These are phyloP conservation scores for Cyphomyrmex costatus DNA, from an alignment of 1,140 invertebrate genomes.

Conservation along the genomic window DNA sequence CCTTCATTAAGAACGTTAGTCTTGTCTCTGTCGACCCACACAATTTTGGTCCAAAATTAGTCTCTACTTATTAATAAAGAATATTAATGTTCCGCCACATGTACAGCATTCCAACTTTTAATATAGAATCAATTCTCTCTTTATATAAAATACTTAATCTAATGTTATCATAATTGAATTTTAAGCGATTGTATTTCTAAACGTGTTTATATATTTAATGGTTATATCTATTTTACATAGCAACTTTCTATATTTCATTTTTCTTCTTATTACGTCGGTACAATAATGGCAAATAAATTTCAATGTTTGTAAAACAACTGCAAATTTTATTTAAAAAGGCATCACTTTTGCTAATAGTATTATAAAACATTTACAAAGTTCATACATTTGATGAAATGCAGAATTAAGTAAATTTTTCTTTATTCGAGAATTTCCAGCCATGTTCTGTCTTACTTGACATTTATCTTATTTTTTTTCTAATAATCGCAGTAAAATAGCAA, in stretches of 20 bases:
- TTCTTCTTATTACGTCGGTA: neutral
- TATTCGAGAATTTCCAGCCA: neutral
- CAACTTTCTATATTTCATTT: conserved; percentile 11
- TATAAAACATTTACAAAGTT: neutral
- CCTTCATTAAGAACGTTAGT: conserved; percentile 50
- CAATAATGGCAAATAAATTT: neutral
- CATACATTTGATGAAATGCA: neutral
- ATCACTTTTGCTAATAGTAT: neutral
- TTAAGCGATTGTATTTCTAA: neutral
- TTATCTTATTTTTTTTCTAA: neutral
- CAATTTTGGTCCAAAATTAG: conserved; percentile 10
- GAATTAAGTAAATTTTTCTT: neutral
- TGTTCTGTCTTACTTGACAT: neutral
- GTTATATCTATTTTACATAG: neutral
- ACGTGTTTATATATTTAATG: neutral
- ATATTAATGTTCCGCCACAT: conserved; percentile 27
- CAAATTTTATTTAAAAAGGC: no score
- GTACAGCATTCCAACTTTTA: neutral
- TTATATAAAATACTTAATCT: neutral
- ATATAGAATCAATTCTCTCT: neutral
- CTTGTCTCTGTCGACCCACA: conserved; percentile 41
- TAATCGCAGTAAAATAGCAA: neutral
- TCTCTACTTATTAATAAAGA: conserved; percentile 21
- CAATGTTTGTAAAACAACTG: neutral
- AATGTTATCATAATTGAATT: neutral